Evolutionary conservation across 2,113 vertebrate species (phyloP).

Genomic region (Osmerus eperlanus): DNA sequence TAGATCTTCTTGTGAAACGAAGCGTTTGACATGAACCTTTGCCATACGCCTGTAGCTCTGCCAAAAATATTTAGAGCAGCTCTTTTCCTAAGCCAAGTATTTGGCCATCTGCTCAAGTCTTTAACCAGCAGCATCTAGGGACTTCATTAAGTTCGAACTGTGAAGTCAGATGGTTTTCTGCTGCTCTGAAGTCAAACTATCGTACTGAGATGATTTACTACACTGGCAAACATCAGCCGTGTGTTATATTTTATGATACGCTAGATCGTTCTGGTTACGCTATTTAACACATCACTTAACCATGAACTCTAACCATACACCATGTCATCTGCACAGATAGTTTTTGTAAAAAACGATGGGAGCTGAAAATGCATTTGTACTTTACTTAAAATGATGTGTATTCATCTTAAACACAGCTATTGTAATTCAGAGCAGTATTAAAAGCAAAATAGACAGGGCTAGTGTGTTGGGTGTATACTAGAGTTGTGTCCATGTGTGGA

Average conservation of each 20-base stretch:
- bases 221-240: slow-evolving; percentile 49
- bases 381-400: too few species aligned
- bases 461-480: too few species aligned
- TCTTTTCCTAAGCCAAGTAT: slow-evolving; percentile 71
- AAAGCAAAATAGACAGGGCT: too few species aligned
- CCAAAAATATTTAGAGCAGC: slow-evolving; percentile 69
- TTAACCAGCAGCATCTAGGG: slow-evolving; percentile 67
- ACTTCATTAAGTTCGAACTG: slow-evolving; percentile 69
- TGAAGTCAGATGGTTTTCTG: slow-evolving; percentile 66
- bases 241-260: slow-evolving; percentile 53
- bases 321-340: too few species aligned
- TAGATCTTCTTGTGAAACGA: slow-evolving; percentile 50
- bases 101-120: slow-evolving; percentile 75
- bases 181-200: slow-evolving; percentile 57
- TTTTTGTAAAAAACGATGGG: too few species aligned
- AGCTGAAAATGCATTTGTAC: too few species aligned
- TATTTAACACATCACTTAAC: slow-evolving; percentile 45
- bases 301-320: too few species aligned
- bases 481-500: too few species aligned
- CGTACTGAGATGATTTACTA: slow-evolving; percentile 61
- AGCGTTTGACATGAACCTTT: slow-evolving; percentile 71
- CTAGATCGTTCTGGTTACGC: slow-evolving; percentile 54
- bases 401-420: too few species aligned
- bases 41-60: slow-evolving; percentile 69
- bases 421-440: too few species aligned